These are phyloP conservation scores for Dicyrtomina minuta DNA, from an alignment of 2,888 invertebrate species.

Conservation along the genomic window DNA sequence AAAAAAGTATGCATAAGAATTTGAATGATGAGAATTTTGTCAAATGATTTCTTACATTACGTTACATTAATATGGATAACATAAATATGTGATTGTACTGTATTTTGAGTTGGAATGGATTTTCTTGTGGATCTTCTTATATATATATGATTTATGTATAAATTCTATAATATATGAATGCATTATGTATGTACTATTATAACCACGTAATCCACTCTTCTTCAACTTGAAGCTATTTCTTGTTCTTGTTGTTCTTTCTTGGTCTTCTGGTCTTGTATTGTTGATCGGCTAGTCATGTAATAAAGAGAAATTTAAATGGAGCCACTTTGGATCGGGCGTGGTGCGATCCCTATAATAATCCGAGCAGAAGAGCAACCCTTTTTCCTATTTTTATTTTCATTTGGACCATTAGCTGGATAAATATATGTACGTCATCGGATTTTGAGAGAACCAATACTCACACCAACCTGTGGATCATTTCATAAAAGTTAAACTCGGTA, in stretches of 20 bases:
- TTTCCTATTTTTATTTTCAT: slow-evolving; percentile 26
- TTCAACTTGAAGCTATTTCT: not conserved
- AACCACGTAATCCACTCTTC: too few species aligned
- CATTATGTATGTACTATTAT: not conserved
- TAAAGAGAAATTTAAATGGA: slow-evolving; percentile 41
- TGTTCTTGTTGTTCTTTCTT: slow-evolving; percentile 4
- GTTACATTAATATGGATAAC: too few species aligned
- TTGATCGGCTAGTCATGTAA: slow-evolving; percentile 42
- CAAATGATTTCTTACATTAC: too few species aligned
- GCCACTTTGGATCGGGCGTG: slow-evolving; percentile 43
- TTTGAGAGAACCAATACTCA: too few species aligned
- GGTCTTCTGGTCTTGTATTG: slow-evolving; percentile 23
- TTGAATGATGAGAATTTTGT: too few species aligned
- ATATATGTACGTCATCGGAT: not conserved
- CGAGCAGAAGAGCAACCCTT: slow-evolving; percentile 45
- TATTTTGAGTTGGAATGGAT: not conserved
- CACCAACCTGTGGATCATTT: too few species aligned
- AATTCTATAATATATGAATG: too few species aligned
- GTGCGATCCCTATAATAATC: slow-evolving; percentile 40
- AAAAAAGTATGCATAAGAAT: too few species aligned
- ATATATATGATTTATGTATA: too few species aligned
- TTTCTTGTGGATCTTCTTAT: not conserved
- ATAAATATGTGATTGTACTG: not conserved
- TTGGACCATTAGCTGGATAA: slow-evolving; percentile 10
- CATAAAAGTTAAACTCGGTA: too few species aligned